Evolutionary conservation across 2,888 invertebrate genomes (phyloP).

Genomic region (Amphimallon solstitiale): DNA sequence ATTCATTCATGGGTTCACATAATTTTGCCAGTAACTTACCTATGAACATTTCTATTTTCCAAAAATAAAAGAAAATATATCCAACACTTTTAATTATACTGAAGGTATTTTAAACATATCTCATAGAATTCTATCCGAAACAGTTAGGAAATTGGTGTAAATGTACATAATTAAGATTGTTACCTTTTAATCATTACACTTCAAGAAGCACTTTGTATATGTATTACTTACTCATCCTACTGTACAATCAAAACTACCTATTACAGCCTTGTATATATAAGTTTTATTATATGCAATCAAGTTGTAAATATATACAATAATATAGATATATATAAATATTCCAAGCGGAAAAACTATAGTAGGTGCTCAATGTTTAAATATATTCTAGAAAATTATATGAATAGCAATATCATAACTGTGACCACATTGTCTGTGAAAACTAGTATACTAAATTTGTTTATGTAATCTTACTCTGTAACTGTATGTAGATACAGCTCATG

Average conservation of each 20-base stretch:
- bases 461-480: no score
- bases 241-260: constrained; percentile 14
- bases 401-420: constrained; percentile 16
- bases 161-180: no score
- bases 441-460: background rate
- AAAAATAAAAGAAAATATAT: no score
- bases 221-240: background rate
- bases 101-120: no score
- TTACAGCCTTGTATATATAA: constrained; percentile 18
- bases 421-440: background rate
- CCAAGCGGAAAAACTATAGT: background rate
- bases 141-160: no score
- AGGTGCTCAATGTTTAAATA: constrained; percentile 24
- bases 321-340: constrained; percentile 19
- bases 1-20: no score
- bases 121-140: no score
- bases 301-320: no score
- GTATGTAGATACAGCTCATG: no score
- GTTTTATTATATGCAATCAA: constrained; percentile 15
- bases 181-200: background rate
- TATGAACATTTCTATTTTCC: no score
- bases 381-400: constrained; percentile 6
- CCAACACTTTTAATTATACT: no score
- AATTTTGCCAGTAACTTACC: no score
- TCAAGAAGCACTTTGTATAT: constrained; percentile 27